Base-by-base conservation (phyloP, 2,113 vertebrate species). In the Xenopus laevis region DNA sequence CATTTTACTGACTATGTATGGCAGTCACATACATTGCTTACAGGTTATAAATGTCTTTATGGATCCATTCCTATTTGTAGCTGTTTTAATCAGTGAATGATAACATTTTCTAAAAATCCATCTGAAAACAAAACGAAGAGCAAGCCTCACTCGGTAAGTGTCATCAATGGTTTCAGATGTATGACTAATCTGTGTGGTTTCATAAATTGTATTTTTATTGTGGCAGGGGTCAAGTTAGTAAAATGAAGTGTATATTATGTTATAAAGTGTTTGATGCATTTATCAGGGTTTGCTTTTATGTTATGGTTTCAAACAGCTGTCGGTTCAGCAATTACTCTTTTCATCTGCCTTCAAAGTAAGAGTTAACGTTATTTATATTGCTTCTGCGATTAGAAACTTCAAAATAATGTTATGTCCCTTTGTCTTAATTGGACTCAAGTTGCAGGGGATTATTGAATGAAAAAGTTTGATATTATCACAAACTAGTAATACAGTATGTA, bases 231-330 rank as follows among this genome's bases (percentile, higher is more conserved):
- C 57, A 58, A 58, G 17, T 4, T 17, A 59, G 57, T 21, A 21
- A 18, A 63, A 50, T 52, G 16, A 10, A 33, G 47, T 30, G 21
- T 47, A 18, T 23, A 60, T 60, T 27, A 46, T 61, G 59, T 70
- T 46, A 47, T 27, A 61, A 62, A 45, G 6, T 6, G 13, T 27
- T 72, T 72, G 46, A 63, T 72, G 23, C 27, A 63, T 65, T 55
- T 55, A 47, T 63, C 46, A 65, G 61, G 44, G 27, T 4, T 61
- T 20, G 46, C 44, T 33, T 21, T 72, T 33, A 70, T 13, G 27
- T 64, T 64, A 13, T 10, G 6, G 15, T 50, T 44, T 40, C 30
- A 64, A 2, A 16, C 11, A 2, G 1, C 62, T 64, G 62, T 33
- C 30, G 13, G 10, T 64, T 40, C 30, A 40, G 62, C 62, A 40